Evolutionary conservation across 2,113 vertebrate genomes (phyloP).

Genomic region (Coptodon rendalli): DNA sequence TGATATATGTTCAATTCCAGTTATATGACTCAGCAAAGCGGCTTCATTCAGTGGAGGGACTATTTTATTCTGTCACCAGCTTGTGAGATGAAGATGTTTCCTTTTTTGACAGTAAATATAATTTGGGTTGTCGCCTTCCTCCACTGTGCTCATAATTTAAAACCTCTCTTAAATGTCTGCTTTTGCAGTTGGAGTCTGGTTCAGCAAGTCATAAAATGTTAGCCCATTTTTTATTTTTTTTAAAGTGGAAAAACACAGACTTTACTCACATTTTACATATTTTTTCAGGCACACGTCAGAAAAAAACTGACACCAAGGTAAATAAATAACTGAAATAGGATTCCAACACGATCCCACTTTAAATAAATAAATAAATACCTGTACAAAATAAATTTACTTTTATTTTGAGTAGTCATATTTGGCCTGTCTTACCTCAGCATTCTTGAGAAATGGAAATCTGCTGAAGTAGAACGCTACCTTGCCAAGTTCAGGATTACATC

Average conservation of each 20-base stretch:
- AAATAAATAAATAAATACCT: neutral
- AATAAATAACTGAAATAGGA: neutral
- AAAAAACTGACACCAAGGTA: neutral
- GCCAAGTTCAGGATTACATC: neutral
- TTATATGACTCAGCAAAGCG: constrained; percentile 12
- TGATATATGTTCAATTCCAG: constrained; percentile 3
- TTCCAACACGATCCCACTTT: neutral
- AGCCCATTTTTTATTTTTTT: neutral
- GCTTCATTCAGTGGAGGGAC: neutral
- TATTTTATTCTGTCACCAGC: neutral
- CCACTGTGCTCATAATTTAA: neutral
- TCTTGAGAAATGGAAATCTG: neutral
- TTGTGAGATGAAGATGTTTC: neutral
- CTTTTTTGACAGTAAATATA: constrained; percentile 9
- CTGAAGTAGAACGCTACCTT: neutral
- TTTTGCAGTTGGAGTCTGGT: neutral
- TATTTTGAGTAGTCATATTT: neutral
- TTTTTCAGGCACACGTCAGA: neutral
- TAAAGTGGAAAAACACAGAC: neutral
- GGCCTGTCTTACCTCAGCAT: neutral
- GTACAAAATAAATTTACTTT: neutral
- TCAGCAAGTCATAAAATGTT: constrained; percentile 1
- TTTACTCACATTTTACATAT: neutral
- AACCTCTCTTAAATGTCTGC: neutral
- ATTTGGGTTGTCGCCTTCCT: neutral